Base-by-base conservation (phyloP, 2,888 invertebrate genomes). In the Lochmaea crataegi region DNA sequence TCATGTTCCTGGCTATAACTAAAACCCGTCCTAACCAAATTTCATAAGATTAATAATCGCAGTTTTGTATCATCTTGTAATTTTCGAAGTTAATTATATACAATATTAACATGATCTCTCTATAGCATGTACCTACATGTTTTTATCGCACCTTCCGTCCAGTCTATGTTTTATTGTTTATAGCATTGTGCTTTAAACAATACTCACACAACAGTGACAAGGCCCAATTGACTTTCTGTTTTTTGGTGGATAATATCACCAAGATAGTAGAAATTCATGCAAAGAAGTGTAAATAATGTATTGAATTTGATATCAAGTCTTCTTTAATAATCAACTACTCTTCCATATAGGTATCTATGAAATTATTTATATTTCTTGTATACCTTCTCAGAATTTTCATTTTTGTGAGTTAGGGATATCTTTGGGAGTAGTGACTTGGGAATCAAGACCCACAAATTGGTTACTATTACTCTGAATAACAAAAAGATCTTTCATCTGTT, bases 71-170 rank as follows among this genome's bases (percentile, higher is more conserved):
- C 51, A 16, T n/a, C 2, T 16, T 18, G 14, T 45, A 53, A 53
- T 53, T 53, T 53, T 53, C 51, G 7, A 51, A 48, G n/a, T 14
- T 16, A 6, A 53, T 53, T 53, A 18, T 53, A 53, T 53, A 53
- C 16, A 16, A 53, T 53, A 16, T 16, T 48, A n/a, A 16, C 16
- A 53, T 53, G n/a, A 53, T 53, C 10, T 53, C 18, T 53, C 53
- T 53, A 18, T 18, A 10, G 53, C 18, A 48, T n/a, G 53, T 11
- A 18, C 11, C 10, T 53, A 53, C 16, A 45, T 45, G 14, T 53
- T 53, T 53, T 53, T 48, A 48, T n/a, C n/a, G 48, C n/a, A 48
- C n/a, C 48, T 53, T 53, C 53, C 53, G 53, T 53, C 53, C 53
- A 53, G 18, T 10, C 18, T 53, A 45, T 12, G 45, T 53, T 53